Conservation (phyloP, 2,888 invertebrate species). For the Rhagium mordax region DNA sequence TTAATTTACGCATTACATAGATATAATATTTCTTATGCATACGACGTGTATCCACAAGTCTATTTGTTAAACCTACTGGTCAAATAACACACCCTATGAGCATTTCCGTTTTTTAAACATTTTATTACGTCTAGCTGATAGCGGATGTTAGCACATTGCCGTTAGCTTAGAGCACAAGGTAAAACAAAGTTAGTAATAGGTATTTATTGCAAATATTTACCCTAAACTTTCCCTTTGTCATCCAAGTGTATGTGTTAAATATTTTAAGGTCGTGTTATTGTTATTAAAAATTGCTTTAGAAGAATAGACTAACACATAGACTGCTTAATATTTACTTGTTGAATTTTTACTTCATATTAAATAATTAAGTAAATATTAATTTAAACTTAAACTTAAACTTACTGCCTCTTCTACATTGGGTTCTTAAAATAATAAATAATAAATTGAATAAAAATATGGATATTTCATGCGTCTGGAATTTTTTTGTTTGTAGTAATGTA, state of each 20-base stretch:
- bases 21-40: background rate
- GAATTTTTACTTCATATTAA: too few species aligned
- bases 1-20: background rate
- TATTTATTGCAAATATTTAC: constrained; percentile 7
- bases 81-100: constrained; percentile 3
- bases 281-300: background rate
- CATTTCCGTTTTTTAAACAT: constrained; percentile 7
- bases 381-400: too few species aligned
- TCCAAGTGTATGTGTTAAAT: background rate
- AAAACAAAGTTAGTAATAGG: background rate
- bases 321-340: too few species aligned
- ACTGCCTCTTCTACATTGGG: too few species aligned
- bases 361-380: too few species aligned
- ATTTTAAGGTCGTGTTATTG: background rate
- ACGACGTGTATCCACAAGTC: background rate
- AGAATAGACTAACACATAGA: too few species aligned
- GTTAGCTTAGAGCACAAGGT: background rate
- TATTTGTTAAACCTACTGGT: background rate
- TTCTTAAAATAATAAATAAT: too few species aligned
- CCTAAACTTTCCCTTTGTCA: background rate
- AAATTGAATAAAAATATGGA: too few species aligned
- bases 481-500: too few species aligned
- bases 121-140: constrained; percentile 7
- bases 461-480: too few species aligned
- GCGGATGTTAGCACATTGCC: constrained; percentile 4